Evolutionary conservation across 2,797 vertebrate species (phyloP).

Genomic region (Lates japonicus): DNA sequence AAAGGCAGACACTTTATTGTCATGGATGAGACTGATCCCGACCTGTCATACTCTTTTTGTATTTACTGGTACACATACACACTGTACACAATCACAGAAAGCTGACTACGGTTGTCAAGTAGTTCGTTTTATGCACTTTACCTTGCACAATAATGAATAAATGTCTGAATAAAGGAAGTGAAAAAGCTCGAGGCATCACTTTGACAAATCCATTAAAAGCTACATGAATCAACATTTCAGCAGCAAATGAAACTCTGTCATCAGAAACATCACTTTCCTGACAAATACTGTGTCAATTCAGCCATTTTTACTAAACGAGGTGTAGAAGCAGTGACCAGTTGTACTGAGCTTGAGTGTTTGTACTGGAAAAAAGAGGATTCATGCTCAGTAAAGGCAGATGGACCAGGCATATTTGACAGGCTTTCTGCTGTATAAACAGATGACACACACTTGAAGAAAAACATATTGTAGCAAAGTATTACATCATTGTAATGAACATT

Average conservation of each 20-base stretch:
- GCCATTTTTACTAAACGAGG: background rate
- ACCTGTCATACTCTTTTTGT: conserved; percentile 21
- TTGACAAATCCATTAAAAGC: conserved; percentile 62
- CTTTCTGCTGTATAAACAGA: background rate
- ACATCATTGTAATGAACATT: background rate
- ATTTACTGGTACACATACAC: conserved; percentile 6
- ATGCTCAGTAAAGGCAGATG: background rate
- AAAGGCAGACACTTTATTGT: conserved; percentile 19
- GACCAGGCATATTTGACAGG: background rate
- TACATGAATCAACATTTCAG: conserved; percentile 22
- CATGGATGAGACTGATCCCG: conserved; percentile 48
- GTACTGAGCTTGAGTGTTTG: background rate
- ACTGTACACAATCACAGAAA: background rate
- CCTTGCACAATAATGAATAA: conserved; percentile 1
- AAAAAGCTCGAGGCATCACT: conserved; percentile 2
- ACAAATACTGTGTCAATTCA: background rate
- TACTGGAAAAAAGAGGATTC: background rate
- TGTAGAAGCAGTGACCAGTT: no score
- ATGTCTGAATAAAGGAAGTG: conserved; percentile 2
- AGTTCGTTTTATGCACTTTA: background rate
- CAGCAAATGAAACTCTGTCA: conserved; percentile 12
- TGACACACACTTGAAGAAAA: background rate
- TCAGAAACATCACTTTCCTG: background rate
- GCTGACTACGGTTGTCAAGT: background rate
- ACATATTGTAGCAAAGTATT: background rate